A percentile compares a stretch with the other conserved stretches of the same genome.
Evolutionary conservation across 1,140 invertebrate species (phyloP).

Genomic region (Wasmannia auropunctata): DNA sequence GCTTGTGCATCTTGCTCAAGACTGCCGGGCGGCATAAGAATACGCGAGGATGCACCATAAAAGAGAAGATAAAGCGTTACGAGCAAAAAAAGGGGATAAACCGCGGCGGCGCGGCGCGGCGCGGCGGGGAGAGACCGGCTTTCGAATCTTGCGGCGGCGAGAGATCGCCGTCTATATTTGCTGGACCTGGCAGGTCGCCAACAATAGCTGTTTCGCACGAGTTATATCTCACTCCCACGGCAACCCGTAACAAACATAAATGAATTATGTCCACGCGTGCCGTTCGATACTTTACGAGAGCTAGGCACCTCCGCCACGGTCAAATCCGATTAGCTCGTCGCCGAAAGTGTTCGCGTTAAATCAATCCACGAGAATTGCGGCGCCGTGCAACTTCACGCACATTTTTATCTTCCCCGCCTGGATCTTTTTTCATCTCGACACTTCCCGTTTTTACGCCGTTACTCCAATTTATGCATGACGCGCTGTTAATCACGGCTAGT

Average conservation of each 20-base stretch:
- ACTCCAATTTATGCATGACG: background rate
- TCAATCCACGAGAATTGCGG: background rate
- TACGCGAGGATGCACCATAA: conserved; percentile 41
- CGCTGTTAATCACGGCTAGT: background rate
- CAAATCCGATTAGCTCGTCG: conserved; percentile 76
- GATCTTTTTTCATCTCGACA: background rate
- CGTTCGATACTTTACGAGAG: conserved; percentile 78
- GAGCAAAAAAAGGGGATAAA: conserved; percentile 2
- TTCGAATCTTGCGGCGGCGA: conserved; percentile 46
- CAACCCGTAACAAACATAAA: conserved; percentile 84
- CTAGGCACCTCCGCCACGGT: conserved; percentile 56
- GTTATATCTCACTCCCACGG: conserved; percentile 82
- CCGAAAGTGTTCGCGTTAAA: conserved; percentile 5
- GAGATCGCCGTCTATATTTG: conserved; percentile 74
- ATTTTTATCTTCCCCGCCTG: background rate
- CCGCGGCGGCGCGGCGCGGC: too few species aligned
- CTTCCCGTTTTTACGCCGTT: background rate
- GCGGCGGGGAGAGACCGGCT: too few species aligned
- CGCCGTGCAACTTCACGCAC: background rate
- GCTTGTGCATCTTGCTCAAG: conserved; percentile 6
- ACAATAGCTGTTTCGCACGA: conserved; percentile 79
- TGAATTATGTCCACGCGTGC: conserved; percentile 83
- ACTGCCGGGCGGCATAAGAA: conserved; percentile 26
- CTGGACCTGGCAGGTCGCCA: conserved; percentile 81
- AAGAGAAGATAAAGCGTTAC: conserved; percentile 26